Conservation (phyloP, 2,113 vertebrate species). For the Suncus etruscus region DNA sequence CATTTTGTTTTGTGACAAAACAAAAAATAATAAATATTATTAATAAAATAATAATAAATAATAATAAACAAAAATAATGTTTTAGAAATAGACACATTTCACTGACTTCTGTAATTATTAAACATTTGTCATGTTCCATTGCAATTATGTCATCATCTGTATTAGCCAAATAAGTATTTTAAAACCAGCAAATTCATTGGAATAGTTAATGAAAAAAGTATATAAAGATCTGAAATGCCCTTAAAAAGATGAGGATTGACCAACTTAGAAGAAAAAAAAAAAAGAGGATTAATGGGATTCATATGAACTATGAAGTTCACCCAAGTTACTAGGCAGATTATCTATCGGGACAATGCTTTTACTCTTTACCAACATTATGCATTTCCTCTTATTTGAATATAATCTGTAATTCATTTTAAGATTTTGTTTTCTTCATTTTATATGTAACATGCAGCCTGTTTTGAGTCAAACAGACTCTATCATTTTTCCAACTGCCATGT, state of each 20-base stretch:
- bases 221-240: background rate
- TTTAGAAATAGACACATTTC: background rate
- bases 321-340: background rate
- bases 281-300: background rate
- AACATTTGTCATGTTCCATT: background rate
- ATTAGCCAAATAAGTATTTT: background rate
- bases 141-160: background rate
- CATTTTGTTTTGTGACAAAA: no score
- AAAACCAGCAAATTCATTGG: background rate
- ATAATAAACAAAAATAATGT: conserved; percentile 3
- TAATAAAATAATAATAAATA: background rate
- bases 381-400: background rate
- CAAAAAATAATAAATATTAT: no score
- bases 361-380: background rate
- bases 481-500: no score
- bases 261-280: background rate
- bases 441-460: no score
- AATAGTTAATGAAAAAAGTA: background rate
- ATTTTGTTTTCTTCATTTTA: background rate
- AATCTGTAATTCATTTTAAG: background rate
- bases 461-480: no score
- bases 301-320: background rate
- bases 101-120: background rate
- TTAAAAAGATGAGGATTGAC: background rate
- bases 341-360: background rate